phyloP scores from a whole-genome alignment of 2,888 invertebrate species.

The Petrolisthes cinctipes region DNA sequence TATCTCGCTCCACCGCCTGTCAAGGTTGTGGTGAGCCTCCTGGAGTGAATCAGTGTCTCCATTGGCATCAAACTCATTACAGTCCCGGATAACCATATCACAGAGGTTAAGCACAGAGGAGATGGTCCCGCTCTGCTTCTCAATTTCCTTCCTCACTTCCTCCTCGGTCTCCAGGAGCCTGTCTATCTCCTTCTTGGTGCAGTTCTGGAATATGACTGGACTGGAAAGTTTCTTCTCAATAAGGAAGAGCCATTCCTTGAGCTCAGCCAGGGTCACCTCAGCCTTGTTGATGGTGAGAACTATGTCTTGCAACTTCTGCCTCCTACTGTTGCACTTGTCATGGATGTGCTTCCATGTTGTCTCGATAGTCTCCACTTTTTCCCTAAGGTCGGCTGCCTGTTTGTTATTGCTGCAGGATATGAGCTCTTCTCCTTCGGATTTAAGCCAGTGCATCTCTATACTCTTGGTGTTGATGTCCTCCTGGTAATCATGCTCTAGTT shows the following conservation, averaged over 20 bases:
- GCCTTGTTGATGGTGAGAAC: conserved; percentile 61
- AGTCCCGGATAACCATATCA: conserved; percentile 64
- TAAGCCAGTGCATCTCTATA: conserved; percentile 61
- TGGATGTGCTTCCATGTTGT: conserved; percentile 63
- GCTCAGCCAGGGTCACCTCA: conserved; percentile 59
- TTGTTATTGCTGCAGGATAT: conserved; percentile 57
- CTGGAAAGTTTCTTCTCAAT: conserved; percentile 61
- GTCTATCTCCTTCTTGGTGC: conserved; percentile 63
- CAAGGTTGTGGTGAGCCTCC: conserved; percentile 61
- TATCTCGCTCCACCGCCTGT: conserved; percentile 64
- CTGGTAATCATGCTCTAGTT: conserved; percentile 64
- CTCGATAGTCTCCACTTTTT: conserved; percentile 56
- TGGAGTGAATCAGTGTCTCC: conserved; percentile 64
- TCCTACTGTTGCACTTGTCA: conserved; percentile 61
- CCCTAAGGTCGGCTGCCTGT: conserved; percentile 48
- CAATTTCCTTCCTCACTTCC: conserved; percentile 62
- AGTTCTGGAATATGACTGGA: conserved; percentile 62
- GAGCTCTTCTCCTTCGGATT: conserved; percentile 63
- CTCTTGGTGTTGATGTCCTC: conserved; percentile 63
- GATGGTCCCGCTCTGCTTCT: conserved; percentile 62
- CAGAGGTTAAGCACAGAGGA: conserved; percentile 65
- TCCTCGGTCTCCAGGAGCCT: conserved; percentile 57
- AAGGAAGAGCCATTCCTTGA: conserved; percentile 63
- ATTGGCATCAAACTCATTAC: conserved; percentile 64
- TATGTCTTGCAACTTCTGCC: conserved; percentile 62